phyloP scores from a whole-genome alignment of 2,888 invertebrate species.

The Amphimallon solstitiale region DNA sequence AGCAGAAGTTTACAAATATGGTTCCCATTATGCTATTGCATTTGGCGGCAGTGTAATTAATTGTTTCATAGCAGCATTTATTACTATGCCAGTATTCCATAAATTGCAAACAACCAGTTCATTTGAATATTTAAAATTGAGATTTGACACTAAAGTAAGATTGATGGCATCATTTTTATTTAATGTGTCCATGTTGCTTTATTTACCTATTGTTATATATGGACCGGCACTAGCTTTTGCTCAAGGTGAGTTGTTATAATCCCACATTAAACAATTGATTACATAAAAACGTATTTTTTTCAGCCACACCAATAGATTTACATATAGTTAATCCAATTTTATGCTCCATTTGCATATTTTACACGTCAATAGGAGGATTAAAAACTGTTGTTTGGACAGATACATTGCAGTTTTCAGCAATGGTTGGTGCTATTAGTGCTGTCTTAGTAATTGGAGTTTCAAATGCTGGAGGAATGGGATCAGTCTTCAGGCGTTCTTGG shows the following conservation, averaged over 20 bases:
- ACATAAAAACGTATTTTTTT: too few relatives aligned
- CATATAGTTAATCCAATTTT: slow-evolving; percentile 72
- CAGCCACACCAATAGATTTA: slow-evolving; percentile 69
- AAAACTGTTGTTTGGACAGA: slow-evolving; percentile 72
- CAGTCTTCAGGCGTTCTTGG: slow-evolving; percentile 68
- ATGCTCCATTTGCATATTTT: slow-evolving; percentile 76
- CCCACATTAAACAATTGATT: not conserved
- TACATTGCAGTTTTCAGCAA: slow-evolving; percentile 67
- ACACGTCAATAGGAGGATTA: slow-evolving; percentile 74
- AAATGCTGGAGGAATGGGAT: slow-evolving; percentile 66
- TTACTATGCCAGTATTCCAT: slow-evolving; percentile 62
- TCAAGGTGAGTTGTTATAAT: slow-evolving; percentile 64
- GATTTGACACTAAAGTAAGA: slow-evolving; percentile 71
- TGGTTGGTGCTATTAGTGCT: slow-evolving; percentile 64
- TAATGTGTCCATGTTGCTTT: slow-evolving; percentile 68
- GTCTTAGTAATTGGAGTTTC: slow-evolving; percentile 68
- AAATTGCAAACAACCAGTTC: slow-evolving; percentile 76
- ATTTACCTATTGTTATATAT: slow-evolving; percentile 75
- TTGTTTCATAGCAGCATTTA: slow-evolving; percentile 52
- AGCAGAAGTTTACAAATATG: slow-evolving; percentile 78
- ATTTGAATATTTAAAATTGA: slow-evolving; percentile 74
- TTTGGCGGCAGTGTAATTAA: slow-evolving; percentile 58
- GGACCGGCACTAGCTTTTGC: slow-evolving; percentile 76
- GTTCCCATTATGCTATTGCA: slow-evolving; percentile 65
- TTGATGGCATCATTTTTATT: slow-evolving; percentile 71